Evolutionary conservation across 2,797 vertebrate species (phyloP), one percentile per base, ranked within the genome.

Genomic region (Lycodopsis pacificus): DNA sequence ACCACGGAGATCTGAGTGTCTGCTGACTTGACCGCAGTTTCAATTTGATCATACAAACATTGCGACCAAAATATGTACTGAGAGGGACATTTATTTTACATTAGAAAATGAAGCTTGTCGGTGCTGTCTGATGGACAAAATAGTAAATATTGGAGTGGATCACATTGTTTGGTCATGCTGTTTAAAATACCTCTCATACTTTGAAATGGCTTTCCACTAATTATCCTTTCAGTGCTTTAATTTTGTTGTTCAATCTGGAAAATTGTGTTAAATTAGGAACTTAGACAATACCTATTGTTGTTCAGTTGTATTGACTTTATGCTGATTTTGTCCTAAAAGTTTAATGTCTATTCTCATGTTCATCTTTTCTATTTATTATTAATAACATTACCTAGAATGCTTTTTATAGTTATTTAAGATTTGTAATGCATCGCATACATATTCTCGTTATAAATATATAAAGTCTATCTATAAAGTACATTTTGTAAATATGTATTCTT

Each of bases 41-140:
- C 58, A 65, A 56, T 25, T 51, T 40, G 19, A 3, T 64, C 14
- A 38, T 0, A 25, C 0, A 8, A 57, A n/a, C 27, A 12, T 30
- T 62, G 13, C 1, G 3, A 49, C 25, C 34, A 22, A 64, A 65
- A 32, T 19, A 46, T 19, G 25, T 25, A 22, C n/a, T 22, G 20
- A 49, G 2, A 34, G 27, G 15, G 25, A 44, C 8, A 6, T 36
- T 59, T 30, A 22, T 61, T 63, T 30, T 11, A 40, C 22, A 65
- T 42, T 1, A 44, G 3, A n/a, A 65, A 62, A 66, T 49, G 0
- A 61, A 5, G 20, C 27, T 14, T 10, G 51, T 48, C 22, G 15
- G 34, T n/a, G 48, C 56, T 51, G 65, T 56, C 72, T 73, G 61
- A 48, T 73, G 68, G 76, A 78, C 19, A 61, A 65, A 75, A 27